phyloP scores from a whole-genome alignment of 2,888 invertebrate genomes.

The Thumatha senex region DNA sequence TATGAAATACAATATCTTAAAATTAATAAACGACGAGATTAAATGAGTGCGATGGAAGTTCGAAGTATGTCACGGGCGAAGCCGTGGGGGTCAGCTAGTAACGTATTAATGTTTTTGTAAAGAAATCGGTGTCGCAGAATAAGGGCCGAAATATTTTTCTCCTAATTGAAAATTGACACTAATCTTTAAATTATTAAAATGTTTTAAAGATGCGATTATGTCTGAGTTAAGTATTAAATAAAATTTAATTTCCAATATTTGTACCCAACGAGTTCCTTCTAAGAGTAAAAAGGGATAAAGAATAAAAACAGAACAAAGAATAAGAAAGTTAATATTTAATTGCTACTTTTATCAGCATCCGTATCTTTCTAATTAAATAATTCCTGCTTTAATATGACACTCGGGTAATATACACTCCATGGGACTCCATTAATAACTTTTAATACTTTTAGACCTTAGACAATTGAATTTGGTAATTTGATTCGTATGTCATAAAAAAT shows the following conservation, averaged over 20 bases:
- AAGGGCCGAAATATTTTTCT: no score
- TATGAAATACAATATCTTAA: no score
- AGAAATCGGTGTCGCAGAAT: no score
- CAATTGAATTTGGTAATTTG: constrained; percentile 23
- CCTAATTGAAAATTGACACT: no score
- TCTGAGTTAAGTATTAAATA: background rate
- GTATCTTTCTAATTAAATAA: constrained; percentile 22
- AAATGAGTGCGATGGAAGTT: no score
- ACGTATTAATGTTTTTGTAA: no score
- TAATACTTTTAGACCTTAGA: constrained; percentile 41
- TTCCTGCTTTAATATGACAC: constrained; percentile 28
- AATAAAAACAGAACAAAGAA: background rate
- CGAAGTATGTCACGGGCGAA: no score
- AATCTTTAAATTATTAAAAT: no score
- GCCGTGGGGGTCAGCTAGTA: no score
- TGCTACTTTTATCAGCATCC: constrained; percentile 4
- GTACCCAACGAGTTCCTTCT: background rate
- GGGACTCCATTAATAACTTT: constrained; percentile 41
- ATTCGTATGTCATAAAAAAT: constrained; percentile 15
- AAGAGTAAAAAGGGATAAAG: background rate
- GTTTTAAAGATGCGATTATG: no score
- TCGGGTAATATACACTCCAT: constrained; percentile 28
- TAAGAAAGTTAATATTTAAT: constrained; percentile 15
- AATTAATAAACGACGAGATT: no score
- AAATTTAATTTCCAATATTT: constrained; percentile 1